phyloP scores from a whole-genome alignment of 2,797 vertebrate genomes.

The Paguma larvata region DNA sequence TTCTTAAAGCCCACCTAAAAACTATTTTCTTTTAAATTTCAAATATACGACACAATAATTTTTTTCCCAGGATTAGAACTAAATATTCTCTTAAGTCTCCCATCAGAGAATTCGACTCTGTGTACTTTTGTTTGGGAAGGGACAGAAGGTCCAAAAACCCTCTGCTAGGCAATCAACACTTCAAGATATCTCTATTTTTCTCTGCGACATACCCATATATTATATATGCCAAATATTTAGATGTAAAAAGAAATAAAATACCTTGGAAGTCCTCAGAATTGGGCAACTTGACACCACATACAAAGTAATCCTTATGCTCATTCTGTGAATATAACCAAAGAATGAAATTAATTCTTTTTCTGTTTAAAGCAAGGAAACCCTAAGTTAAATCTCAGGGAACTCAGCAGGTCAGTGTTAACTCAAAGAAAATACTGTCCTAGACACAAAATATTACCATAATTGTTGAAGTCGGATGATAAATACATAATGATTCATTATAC shows the following conservation, averaged over 20 bases:
- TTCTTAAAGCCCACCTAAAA: slow-evolving; percentile 39
- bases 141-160: background rate
- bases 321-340: slow-evolving; percentile 91
- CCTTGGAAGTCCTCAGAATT: slow-evolving; percentile 99
- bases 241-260: slow-evolving; percentile 86
- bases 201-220: background rate
- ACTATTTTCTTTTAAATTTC: slow-evolving; percentile 47
- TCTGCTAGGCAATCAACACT: slow-evolving; percentile 38
- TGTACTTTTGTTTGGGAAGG: background rate
- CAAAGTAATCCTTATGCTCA: slow-evolving; percentile 97
- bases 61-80: background rate
- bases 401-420: background rate
- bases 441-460: background rate
- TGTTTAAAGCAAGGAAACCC: slow-evolving; percentile 50
- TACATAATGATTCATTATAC: background rate
- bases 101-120: background rate
- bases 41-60: slow-evolving; percentile 32
- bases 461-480: background rate
- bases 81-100: slow-evolving; percentile 23
- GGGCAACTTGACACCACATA: slow-evolving; percentile 98
- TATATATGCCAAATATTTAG: slow-evolving; percentile 10
- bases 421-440: background rate
- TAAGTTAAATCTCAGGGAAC: slow-evolving; percentile 39
- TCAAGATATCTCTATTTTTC: background rate
- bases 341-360: slow-evolving; percentile 73